A percentile compares a stretch with the other conserved stretches of the same genome.
Conservation (phyloP, 2,797 vertebrate genomes). For the Acanthurus lineatus region DNA sequence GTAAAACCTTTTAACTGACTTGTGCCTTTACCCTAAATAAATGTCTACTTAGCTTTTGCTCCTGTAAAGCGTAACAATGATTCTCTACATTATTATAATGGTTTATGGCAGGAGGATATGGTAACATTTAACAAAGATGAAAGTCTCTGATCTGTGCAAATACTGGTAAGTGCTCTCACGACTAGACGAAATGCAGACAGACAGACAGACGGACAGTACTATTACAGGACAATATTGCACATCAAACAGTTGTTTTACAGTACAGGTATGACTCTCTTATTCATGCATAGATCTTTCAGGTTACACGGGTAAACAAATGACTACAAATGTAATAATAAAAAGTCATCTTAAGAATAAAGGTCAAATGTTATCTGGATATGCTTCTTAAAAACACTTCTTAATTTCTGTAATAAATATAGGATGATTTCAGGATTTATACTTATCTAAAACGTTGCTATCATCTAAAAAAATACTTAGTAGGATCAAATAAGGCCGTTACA, state of each 20-base stretch:
- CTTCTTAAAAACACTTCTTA: constrained; percentile 66
- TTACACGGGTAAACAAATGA: constrained; percentile 64
- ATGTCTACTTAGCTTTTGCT: constrained; percentile 42
- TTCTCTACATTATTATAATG: constrained; percentile 2
- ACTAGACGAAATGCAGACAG: constrained; percentile 58
- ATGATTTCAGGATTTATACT: constrained; percentile 53
- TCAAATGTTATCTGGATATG: constrained; percentile 41
- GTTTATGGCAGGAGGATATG: constrained; percentile 41
- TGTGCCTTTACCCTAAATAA: constrained; percentile 33
- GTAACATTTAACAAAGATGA: constrained; percentile 54
- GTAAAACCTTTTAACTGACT: constrained; percentile 28
- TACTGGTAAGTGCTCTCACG: constrained; percentile 54
- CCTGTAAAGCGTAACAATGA: constrained; percentile 22
- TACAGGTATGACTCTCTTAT: constrained; percentile 59
- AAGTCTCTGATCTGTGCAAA: constrained; percentile 70
- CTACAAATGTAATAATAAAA: constrained; percentile 58
- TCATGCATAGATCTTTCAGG: constrained; percentile 80
- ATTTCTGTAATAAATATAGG: constrained; percentile 72
- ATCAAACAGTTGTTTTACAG: constrained; percentile 67
- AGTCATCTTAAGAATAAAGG: constrained; percentile 40
- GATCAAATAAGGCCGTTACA: constrained; percentile 78
- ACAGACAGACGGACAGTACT: constrained; percentile 44
- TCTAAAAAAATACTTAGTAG: constrained; percentile 70
- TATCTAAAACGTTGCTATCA: constrained; percentile 63
- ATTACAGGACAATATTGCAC: constrained; percentile 74